These are phyloP conservation scores for Emydura subglobosa DNA, from an alignment of 2,113 vertebrate genomes.

Conservation along the genomic window DNA sequence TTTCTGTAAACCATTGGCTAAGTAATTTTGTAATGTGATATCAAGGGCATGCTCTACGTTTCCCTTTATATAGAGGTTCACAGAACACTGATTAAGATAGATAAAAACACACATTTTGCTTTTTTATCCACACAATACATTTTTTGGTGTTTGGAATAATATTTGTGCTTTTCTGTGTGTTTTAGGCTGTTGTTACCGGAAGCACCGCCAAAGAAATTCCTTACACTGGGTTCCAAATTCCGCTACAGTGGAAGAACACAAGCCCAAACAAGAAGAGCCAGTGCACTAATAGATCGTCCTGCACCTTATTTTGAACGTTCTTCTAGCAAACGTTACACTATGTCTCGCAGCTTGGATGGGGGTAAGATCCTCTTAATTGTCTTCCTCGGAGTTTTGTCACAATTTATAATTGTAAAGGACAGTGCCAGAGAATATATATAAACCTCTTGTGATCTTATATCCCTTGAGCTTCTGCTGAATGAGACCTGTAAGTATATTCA, in stretches of 20 bases:
- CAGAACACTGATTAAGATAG: not conserved
- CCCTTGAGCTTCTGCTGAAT: not conserved
- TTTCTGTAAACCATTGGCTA: not conserved
- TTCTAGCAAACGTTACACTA: slow-evolving; percentile 94
- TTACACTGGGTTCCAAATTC: slow-evolving; percentile 96
- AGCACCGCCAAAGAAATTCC: slow-evolving; percentile 96
- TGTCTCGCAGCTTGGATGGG: slow-evolving; percentile 95
- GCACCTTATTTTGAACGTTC: slow-evolving; percentile 94
- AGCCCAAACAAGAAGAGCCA: slow-evolving; percentile 93
- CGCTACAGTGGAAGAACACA: slow-evolving; percentile 97
- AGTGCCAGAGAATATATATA: not conserved
- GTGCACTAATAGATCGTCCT: slow-evolving; percentile 91
- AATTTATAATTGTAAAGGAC: not conserved
- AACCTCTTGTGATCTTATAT: not conserved
- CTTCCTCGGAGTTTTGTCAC: not conserved
- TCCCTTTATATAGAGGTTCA: fast-evolving
- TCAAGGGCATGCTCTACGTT: not conserved
- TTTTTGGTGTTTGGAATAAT: not conserved
- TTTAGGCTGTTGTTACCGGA: slow-evolving; percentile 93
- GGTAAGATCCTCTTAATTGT: slow-evolving; percentile 77
- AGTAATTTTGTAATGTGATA: not conserved
- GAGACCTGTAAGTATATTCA: not conserved
- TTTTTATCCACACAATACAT: not conserved
- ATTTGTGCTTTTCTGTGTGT: slow-evolving; percentile 19
- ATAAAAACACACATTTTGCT: not conserved